Conservation (phyloP, 2,797 vertebrate species). For the Ibycter americanus region DNA sequence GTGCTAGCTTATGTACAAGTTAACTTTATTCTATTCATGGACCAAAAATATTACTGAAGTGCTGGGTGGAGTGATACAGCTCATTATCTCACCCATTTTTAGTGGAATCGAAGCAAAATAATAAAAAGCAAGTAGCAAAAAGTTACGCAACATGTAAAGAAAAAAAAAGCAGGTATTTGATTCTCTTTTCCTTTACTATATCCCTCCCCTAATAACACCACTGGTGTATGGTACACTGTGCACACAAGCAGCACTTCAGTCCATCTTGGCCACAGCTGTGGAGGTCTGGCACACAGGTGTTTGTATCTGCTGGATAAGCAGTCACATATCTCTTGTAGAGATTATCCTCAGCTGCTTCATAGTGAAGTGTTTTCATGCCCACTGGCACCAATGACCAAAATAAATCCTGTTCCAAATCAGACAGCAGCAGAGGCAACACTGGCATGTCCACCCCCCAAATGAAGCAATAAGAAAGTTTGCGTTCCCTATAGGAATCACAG, state of each 20-base stretch:
- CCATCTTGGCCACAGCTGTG: constrained; percentile 4
- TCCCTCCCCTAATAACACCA: background rate
- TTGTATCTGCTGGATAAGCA: background rate
- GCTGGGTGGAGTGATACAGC: background rate
- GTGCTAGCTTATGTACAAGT: background rate
- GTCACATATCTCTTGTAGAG: background rate
- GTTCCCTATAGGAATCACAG: background rate
- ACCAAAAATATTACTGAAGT: background rate
- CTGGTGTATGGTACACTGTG: rapidly evolving
- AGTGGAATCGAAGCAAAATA: background rate
- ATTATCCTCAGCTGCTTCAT: constrained; percentile 52
- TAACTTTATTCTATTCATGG: background rate
- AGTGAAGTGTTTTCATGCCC: background rate
- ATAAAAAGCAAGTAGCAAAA: background rate
- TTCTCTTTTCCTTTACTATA: background rate
- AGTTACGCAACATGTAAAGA: background rate
- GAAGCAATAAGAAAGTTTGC: background rate
- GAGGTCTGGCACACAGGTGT: background rate
- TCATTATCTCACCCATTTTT: background rate
- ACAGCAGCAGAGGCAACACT: background rate
- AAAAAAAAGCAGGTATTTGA: background rate
- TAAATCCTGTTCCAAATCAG: constrained; percentile 64
- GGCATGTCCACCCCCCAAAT: background rate
- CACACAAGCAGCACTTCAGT: background rate
- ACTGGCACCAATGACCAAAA: constrained; percentile 32